These are phyloP conservation scores for Semicossyphus pulcher DNA, from an alignment of 2,113 vertebrate genomes.

Conservation along the genomic window DNA sequence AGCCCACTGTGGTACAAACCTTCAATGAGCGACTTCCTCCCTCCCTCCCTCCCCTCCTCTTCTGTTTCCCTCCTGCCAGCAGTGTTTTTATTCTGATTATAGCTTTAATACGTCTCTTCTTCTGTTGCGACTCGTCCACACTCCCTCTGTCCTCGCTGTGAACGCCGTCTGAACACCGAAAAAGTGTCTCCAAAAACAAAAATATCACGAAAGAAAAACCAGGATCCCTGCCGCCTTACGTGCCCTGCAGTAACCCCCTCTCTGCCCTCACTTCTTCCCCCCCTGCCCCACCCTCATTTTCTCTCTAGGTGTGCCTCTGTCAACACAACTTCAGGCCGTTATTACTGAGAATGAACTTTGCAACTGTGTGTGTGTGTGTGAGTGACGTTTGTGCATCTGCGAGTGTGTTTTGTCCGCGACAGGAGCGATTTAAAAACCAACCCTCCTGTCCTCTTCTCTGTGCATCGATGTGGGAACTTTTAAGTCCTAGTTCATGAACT, in stretches of 20 bases:
- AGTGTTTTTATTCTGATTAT: slow-evolving; percentile 72
- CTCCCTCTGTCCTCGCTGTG: slow-evolving; percentile 60
- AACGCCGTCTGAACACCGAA: slow-evolving; percentile 33
- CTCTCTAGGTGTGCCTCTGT: slow-evolving; percentile 74
- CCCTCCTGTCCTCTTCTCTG: slow-evolving; percentile 65
- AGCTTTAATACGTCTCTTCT: slow-evolving; percentile 77
- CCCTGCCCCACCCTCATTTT: slow-evolving; percentile 33
- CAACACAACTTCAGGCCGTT: slow-evolving; percentile 64
- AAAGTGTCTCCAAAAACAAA: slow-evolving; percentile 31
- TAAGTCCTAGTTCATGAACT: slow-evolving; percentile 84
- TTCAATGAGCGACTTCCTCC: slow-evolving; percentile 40
- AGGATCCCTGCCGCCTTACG: slow-evolving; percentile 66
- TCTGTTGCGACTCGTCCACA: slow-evolving; percentile 56
- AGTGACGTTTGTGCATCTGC: slow-evolving; percentile 55
- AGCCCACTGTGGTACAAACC: slow-evolving; percentile 53
- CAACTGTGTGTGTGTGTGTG: slow-evolving; percentile 67
- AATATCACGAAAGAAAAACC: slow-evolving; percentile 5
- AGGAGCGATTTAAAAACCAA: slow-evolving; percentile 30
- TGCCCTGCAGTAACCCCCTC: slow-evolving; percentile 54
- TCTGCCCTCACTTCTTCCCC: slow-evolving; percentile 1
- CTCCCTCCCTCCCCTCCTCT: slow-evolving; percentile 18
- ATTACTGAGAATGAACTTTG: slow-evolving; percentile 66
- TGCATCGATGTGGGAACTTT: slow-evolving; percentile 76
- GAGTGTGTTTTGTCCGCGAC: slow-evolving; percentile 57
- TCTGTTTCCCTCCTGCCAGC: slow-evolving; percentile 38